A percentile compares a stretch with the other conserved stretches of the same genome.
phyloP scores from a whole-genome alignment of 37 sponge, comb jelly and placozoan genomes.

The Geodia barretti region DNA sequence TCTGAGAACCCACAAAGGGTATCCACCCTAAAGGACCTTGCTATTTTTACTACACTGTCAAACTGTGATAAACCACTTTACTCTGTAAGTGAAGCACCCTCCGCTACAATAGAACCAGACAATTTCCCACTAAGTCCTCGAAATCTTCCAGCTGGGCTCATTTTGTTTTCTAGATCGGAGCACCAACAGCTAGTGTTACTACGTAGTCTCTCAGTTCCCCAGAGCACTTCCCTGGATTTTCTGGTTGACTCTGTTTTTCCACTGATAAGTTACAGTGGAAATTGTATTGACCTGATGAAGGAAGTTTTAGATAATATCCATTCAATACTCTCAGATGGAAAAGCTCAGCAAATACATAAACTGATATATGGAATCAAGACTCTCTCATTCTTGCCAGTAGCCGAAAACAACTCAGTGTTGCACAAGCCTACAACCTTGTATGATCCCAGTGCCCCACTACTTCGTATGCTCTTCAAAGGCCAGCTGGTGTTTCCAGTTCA shows the following conservation, averaged over 20 bases:
- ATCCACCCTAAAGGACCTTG: neutral
- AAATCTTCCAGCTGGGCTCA: neutral
- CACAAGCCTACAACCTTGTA: neutral
- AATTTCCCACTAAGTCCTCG: neutral
- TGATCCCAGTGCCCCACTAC: slow-evolving; percentile 8
- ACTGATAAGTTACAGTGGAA: neutral
- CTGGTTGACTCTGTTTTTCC: neutral
- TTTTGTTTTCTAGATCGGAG: neutral
- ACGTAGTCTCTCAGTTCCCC: neutral
- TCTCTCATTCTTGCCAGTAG: neutral
- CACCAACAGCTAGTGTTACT: neutral
- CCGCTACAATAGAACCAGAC: neutral
- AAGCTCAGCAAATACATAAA: neutral
- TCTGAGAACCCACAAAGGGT: neutral
- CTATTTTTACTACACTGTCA: neutral
- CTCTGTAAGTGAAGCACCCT: neutral
- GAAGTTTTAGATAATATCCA: neutral
- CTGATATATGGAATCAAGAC: neutral
- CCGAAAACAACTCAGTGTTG: neutral
- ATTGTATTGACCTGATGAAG: neutral
- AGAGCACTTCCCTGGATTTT: neutral
- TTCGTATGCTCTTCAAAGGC: slow-evolving; percentile 1
- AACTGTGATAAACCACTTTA: neutral
- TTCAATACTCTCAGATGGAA: neutral
- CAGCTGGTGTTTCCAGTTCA: slow-evolving; percentile 13